Base-by-base conservation (phyloP, 2,888 invertebrate species). In the Drosophila prostipennis region DNA sequence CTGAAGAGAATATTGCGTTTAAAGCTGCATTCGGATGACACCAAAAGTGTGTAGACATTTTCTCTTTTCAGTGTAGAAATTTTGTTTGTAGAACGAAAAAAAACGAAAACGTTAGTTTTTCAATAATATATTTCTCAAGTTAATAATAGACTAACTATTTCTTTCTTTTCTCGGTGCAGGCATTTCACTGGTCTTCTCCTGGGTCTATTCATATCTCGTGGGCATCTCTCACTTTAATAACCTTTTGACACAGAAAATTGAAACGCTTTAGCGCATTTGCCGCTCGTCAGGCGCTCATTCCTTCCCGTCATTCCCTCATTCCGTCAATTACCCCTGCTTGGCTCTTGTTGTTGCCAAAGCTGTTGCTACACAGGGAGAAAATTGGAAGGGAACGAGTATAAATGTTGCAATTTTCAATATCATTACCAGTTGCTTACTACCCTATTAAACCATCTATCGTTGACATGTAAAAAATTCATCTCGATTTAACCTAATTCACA, bases 201-300 rank as follows among this genome's bases (percentile, higher is more conserved):
- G 7, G n/a, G 59, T 32, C 45, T 65, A 19, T 49, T 42, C 26
- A 36, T 71, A 77, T 83, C 68, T 76, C 55, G 46, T 69, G 53
- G 63, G 51, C 74, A 78, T 87, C 77, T 77, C 67, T 74, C 59
- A 71, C 77, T 85, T 79, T 80, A 75, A 85, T 87, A 87, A 85
- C 80, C 80, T 79, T 85, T 84, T 87, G 85, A 87, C 85, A 80
- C 72, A 86, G 67, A 74, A 80, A 77, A 74, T 80, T 74, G 67
- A 82, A 87, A 87, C 79, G 80, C 74, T 85, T 85, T 79, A 80
- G 60, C 74, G 76, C 78, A 80, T 85, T 72, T 79, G 48, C 54
- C 77, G 58, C 61, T 55, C 39, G 55, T 48, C 57, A 52, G 26
- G 48, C 48, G 16, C n/a, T 49, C 53, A 42, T 42, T 53, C 26